Conservation (phyloP, 2,113 vertebrate genomes). For the Oreochromis spilurus region DNA sequence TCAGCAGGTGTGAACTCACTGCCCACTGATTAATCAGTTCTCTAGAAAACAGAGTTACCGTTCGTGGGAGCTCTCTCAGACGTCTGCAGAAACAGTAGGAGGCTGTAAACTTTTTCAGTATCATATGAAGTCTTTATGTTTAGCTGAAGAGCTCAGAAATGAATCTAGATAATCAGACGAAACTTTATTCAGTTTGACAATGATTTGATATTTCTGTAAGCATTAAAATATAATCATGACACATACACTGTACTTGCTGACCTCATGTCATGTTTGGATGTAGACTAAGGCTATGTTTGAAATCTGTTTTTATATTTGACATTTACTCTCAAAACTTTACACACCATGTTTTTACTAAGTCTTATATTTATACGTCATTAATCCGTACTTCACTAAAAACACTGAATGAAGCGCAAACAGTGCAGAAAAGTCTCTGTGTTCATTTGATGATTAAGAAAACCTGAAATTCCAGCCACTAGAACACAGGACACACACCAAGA, state of each 20-base stretch:
- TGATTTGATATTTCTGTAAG: not conserved
- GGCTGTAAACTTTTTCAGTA: not conserved
- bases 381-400: not conserved
- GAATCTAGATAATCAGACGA: not conserved
- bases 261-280: not conserved
- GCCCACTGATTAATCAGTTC: not conserved
- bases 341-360: not conserved
- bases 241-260: not conserved
- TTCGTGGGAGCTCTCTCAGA: not conserved
- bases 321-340: not conserved
- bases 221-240: not conserved
- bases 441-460: not conserved
- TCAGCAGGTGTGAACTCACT: not conserved
- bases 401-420: fast-evolving
- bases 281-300: not conserved
- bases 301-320: not conserved
- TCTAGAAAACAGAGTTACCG: not conserved
- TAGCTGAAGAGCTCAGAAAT: not conserved
- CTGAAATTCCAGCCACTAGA: not conserved
- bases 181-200: not conserved
- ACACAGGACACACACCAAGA: not conserved
- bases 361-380: not conserved
- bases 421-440: not conserved
- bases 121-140: not conserved
- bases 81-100: not conserved